phyloP scores from a whole-genome alignment of 2,113 vertebrate genomes.

The Psittacus erithacus region DNA sequence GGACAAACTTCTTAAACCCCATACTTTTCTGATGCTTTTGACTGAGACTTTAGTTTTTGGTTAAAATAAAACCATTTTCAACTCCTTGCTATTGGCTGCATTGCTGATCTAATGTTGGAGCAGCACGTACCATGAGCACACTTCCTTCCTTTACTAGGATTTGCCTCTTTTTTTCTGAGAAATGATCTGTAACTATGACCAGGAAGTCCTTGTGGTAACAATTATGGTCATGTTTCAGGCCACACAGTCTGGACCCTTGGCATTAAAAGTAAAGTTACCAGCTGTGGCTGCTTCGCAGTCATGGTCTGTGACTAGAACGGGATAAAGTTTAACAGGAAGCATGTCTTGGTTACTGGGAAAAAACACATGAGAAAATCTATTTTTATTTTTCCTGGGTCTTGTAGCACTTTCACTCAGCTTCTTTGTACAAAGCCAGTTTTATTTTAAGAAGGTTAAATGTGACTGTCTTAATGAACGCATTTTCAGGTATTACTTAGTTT shows the following conservation, averaged over 20 bases:
- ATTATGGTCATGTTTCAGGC: not conserved
- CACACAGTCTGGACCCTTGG: not conserved
- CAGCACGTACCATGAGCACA: rapidly evolving
- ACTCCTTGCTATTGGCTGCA: not conserved
- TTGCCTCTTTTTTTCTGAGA: not conserved
- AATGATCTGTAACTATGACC: not conserved
- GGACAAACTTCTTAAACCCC: not conserved
- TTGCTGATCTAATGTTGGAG: not conserved
- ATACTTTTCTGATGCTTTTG: not conserved
- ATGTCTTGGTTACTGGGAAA: not conserved
- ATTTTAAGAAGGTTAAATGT: not conserved
- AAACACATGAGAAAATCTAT: not conserved
- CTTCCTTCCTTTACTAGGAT: not conserved
- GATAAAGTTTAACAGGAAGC: not conserved
- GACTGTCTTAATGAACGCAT: not conserved
- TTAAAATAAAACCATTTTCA: not conserved
- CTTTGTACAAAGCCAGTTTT: not conserved
- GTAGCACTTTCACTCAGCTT: not conserved
- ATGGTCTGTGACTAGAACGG: not conserved
- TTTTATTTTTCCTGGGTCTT: not conserved
- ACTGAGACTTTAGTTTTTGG: not conserved
- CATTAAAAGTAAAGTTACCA: not conserved
- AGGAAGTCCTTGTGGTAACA: not conserved
- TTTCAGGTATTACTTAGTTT: not conserved
- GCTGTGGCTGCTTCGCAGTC: not conserved